Percentiles rank a stretch among this genome's conserved stretches.
These are phyloP conservation scores for Sturnira hondurensis DNA, from an alignment of 2,113 vertebrate genomes.

Conservation along the genomic window DNA sequence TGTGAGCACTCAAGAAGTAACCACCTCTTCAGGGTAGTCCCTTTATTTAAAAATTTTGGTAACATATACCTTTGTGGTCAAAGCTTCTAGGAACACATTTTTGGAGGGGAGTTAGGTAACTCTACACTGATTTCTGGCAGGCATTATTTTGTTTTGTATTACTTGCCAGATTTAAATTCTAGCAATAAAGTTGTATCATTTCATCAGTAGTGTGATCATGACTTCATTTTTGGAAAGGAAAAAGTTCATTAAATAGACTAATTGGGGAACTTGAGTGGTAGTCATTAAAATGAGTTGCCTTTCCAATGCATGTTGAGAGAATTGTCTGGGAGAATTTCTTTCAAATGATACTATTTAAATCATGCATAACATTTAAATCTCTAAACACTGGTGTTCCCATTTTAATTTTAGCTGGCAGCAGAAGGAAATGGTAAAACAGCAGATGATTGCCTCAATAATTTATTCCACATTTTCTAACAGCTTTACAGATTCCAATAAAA, in stretches of 20 bases:
- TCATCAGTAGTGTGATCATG: slow-evolving; percentile 30
- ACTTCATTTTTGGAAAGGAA: slow-evolving; percentile 6
- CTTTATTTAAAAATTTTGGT: not conserved
- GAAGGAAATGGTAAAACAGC: slow-evolving; percentile 71
- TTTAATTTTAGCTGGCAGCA: slow-evolving; percentile 73
- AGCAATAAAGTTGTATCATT: not conserved
- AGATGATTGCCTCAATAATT: slow-evolving; percentile 71
- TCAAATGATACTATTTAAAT: slow-evolving; percentile 63
- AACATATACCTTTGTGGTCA: not conserved
- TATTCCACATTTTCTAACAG: slow-evolving; percentile 69
- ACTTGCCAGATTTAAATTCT: slow-evolving; percentile 41
- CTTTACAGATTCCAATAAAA: slow-evolving; percentile 67
- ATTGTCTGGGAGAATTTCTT: slow-evolving; percentile 52
- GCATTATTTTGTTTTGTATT: slow-evolving; percentile 2
- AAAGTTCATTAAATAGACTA: slow-evolving; percentile 45
- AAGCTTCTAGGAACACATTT: not conserved
- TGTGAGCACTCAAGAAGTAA: not conserved
- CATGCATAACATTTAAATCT: slow-evolving; percentile 68
- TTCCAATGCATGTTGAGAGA: slow-evolving; percentile 43
- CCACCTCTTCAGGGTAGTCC: not conserved
- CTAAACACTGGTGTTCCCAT: slow-evolving; percentile 65
- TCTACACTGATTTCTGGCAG: not conserved
- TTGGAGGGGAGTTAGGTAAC: not conserved
- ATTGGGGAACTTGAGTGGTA: slow-evolving; percentile 32
- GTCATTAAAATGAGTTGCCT: slow-evolving; percentile 66